Conservation (phyloP, 2,797 vertebrate genomes). For the Ptychobarbus kaznakovi region DNA sequence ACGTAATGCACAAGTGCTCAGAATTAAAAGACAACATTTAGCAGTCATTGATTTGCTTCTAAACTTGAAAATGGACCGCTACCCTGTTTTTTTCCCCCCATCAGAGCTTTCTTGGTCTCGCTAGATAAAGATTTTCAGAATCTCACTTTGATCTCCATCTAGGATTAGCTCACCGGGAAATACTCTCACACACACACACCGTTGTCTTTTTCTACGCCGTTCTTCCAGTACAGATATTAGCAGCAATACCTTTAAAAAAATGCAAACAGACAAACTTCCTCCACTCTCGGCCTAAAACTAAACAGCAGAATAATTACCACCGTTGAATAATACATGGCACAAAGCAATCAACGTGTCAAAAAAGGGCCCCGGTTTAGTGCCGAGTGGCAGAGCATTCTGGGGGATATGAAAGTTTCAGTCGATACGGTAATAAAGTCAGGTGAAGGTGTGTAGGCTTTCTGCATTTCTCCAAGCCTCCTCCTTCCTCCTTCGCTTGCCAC, state of each 20-base stretch:
- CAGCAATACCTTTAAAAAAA: constrained; percentile 4
- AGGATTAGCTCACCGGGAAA: constrained; percentile 56
- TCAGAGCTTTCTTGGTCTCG: constrained; percentile 47
- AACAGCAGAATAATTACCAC: constrained; percentile 51
- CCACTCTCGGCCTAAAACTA: constrained; percentile 43
- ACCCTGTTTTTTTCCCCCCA: constrained; percentile 21
- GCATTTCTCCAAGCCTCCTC: constrained; percentile 3
- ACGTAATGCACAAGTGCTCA: constrained; percentile 2
- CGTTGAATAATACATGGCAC: constrained; percentile 53
- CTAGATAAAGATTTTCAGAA: constrained; percentile 53
- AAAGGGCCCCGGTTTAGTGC: constrained; percentile 38
- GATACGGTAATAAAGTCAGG: constrained; percentile 50
- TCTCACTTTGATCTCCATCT: constrained; percentile 60
- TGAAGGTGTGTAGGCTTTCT: constrained; percentile 41
- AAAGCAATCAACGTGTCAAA: constrained; percentile 50
- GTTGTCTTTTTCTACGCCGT: constrained; percentile 3
- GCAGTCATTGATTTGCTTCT: constrained; percentile 22
- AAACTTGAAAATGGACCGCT: constrained; percentile 28
- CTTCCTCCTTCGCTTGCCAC: constrained; percentile 33
- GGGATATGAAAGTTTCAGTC: constrained; percentile 43
- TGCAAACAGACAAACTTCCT: constrained; percentile 42
- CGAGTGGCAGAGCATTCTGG: constrained; percentile 35
- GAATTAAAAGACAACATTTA: constrained; percentile 33
- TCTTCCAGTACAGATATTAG: constrained; percentile 22
- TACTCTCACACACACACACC: constrained; percentile 38